These are phyloP conservation scores for Aspiorhynchus laticeps DNA, from an alignment of 2,113 vertebrate species.

Conservation along the genomic window DNA sequence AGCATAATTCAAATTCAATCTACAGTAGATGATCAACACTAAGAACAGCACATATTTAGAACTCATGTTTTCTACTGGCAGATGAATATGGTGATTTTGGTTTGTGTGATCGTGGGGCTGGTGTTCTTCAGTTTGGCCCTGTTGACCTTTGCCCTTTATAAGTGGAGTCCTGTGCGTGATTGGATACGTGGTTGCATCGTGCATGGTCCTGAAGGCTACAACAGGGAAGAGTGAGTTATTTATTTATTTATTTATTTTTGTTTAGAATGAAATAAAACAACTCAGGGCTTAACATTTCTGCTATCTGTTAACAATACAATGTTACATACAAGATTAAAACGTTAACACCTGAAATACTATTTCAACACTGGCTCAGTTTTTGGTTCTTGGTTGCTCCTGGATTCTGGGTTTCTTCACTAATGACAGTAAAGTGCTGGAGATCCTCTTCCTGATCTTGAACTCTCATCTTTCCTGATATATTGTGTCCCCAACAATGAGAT, in stretches of 20 bases:
- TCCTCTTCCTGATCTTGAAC: too few relatives aligned
- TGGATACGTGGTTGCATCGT: slow-evolving; percentile 6
- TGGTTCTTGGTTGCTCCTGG: too few relatives aligned
- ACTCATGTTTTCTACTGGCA: slow-evolving; percentile 2
- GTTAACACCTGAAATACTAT: background rate
- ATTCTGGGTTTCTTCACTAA: slow-evolving; percentile 31
- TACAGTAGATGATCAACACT: background rate
- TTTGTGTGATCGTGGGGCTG: too few relatives aligned
- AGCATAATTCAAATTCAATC: too few relatives aligned
- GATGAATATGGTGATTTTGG: too few relatives aligned
- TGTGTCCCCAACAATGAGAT: slow-evolving; percentile 37
- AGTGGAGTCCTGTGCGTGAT: too few relatives aligned
- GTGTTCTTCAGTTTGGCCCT: too few relatives aligned
- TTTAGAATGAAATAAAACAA: background rate
- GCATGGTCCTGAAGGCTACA: slow-evolving; percentile 26
- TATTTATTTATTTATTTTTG: background rate
- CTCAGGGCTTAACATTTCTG: background rate
- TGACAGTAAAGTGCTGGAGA: background rate
- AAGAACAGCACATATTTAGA: too few relatives aligned
- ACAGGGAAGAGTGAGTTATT: background rate
- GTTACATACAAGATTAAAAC: background rate
- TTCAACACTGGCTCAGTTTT: background rate
- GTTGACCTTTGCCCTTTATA: too few relatives aligned
- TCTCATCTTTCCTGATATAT: too few relatives aligned
- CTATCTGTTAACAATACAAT: background rate